Evolutionary conservation across 2,888 invertebrate species (phyloP).

Genomic region (Bedellia somnulentella): DNA sequence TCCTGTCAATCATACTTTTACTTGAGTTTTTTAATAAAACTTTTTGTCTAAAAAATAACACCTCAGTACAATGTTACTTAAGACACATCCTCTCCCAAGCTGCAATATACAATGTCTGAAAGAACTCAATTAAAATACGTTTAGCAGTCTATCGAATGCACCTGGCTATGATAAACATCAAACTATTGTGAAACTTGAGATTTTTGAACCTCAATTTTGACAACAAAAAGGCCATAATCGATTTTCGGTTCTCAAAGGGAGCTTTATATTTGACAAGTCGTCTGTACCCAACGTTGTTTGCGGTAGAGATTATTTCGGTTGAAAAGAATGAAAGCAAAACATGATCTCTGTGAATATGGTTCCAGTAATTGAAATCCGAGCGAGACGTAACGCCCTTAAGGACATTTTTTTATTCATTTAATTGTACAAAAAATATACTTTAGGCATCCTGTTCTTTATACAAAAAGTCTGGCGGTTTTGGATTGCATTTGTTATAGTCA

Average conservation of each 20-base stretch:
- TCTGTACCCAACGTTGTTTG: slow-evolving; percentile 55
- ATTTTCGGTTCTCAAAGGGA: slow-evolving; percentile 48
- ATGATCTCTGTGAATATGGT: slow-evolving; percentile 46
- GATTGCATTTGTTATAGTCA: no score
- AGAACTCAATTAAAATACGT: slow-evolving; percentile 53
- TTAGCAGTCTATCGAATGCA: slow-evolving; percentile 32
- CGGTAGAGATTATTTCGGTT: slow-evolving; percentile 60
- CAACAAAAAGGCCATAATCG: slow-evolving; percentile 61
- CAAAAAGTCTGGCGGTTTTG: no score
- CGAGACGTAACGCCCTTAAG: slow-evolving; percentile 24
- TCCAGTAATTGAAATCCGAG: slow-evolving; percentile 51
- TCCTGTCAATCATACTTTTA: not conserved
- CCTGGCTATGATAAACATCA: slow-evolving; percentile 55
- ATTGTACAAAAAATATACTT: slow-evolving; percentile 3
- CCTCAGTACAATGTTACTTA: not conserved
- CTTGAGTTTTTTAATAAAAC: not conserved
- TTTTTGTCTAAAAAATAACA: slow-evolving; percentile 9
- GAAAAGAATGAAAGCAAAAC: slow-evolving; percentile 60
- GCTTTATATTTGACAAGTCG: slow-evolving; percentile 58
- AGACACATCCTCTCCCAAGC: slow-evolving; percentile 4
- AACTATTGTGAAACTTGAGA: slow-evolving; percentile 56
- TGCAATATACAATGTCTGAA: slow-evolving; percentile 15
- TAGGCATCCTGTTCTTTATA: slow-evolving; percentile 4
- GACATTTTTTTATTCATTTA: slow-evolving; percentile 32
- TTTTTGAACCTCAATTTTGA: slow-evolving; percentile 57